Conservation (phyloP, 2,888 invertebrate species). For the Stenurella melanura region DNA sequence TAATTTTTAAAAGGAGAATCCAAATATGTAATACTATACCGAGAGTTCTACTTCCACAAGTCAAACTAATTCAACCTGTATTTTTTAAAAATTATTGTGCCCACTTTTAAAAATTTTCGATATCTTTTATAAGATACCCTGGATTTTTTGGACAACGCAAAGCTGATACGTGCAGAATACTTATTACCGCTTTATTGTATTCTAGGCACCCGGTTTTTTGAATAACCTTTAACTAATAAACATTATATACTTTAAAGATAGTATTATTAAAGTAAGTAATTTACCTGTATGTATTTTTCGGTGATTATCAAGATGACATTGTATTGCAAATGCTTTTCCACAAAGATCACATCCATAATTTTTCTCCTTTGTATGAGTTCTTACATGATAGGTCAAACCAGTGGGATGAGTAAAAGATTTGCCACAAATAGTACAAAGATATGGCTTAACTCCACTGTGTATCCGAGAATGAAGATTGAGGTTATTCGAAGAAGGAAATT, state of each 20-base stretch:
- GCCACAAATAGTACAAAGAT: constrained; percentile 64
- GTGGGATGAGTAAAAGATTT: constrained; percentile 64
- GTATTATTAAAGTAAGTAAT: background rate
- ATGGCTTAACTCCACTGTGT: constrained; percentile 63
- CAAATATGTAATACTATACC: too few relatives aligned
- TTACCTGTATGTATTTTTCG: constrained; percentile 66
- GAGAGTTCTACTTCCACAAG: too few relatives aligned
- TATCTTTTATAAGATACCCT: too few relatives aligned
- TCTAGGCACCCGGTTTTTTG: background rate
- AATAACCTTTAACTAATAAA: background rate
- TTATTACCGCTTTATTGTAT: too few relatives aligned
- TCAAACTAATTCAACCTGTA: too few relatives aligned
- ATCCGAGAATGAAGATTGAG: constrained; percentile 62
- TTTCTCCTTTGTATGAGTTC: constrained; percentile 66
- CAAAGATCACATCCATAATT: constrained; percentile 66
- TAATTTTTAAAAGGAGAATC: too few relatives aligned
- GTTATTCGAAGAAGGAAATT: constrained; percentile 62
- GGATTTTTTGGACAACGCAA: too few relatives aligned
- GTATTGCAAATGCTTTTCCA: constrained; percentile 64
- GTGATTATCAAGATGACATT: constrained; percentile 65
- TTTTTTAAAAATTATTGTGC: too few relatives aligned
- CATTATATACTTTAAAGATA: background rate
- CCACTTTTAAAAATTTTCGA: too few relatives aligned
- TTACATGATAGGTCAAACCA: constrained; percentile 63
- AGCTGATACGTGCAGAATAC: too few relatives aligned